phyloP scores from a whole-genome alignment of 2,888 invertebrate genomes.

The Yponomeuta malinellus region DNA sequence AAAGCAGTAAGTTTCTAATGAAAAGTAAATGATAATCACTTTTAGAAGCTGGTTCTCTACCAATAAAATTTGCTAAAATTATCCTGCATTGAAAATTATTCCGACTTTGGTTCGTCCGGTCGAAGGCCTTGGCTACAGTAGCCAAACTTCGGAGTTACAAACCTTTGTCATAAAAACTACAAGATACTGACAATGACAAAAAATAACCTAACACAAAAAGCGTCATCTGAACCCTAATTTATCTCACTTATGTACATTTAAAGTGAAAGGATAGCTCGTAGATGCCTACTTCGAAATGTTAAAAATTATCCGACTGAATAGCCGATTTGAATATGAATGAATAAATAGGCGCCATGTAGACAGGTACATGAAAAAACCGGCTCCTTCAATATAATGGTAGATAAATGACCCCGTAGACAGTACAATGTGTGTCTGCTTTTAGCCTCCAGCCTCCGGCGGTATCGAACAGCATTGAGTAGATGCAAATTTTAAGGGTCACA shows the following conservation, averaged over 20 bases:
- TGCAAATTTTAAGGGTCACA: conserved; percentile 46
- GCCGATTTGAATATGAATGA: conserved; percentile 72
- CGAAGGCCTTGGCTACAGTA: neutral
- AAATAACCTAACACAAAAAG: neutral
- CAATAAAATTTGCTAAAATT: neutral
- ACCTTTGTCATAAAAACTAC: neutral
- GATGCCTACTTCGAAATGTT: conserved; percentile 45
- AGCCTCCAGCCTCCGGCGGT: conserved; percentile 49
- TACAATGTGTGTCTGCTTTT: conserved; percentile 60
- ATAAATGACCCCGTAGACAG: conserved; percentile 64
- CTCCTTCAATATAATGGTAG: conserved; percentile 60
- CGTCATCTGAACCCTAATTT: conserved; percentile 29
- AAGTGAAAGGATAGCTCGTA: conserved; percentile 59
- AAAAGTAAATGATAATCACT: too few relatives aligned
- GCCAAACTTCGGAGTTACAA: neutral
- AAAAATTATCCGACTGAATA: conserved; percentile 67
- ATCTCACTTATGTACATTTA: conserved; percentile 41
- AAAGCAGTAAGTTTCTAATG: too few relatives aligned
- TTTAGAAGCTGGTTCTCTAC: neutral
- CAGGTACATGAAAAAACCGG: conserved; percentile 72
- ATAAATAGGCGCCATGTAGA: conserved; percentile 72
- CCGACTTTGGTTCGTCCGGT: neutral
- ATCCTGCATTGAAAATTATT: neutral
- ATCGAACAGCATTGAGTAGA: conserved; percentile 44
- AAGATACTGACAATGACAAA: neutral